These are phyloP conservation scores for Drosophila kanekoi DNA, from an alignment of 2,888 invertebrate genomes.

Conservation along the genomic window DNA sequence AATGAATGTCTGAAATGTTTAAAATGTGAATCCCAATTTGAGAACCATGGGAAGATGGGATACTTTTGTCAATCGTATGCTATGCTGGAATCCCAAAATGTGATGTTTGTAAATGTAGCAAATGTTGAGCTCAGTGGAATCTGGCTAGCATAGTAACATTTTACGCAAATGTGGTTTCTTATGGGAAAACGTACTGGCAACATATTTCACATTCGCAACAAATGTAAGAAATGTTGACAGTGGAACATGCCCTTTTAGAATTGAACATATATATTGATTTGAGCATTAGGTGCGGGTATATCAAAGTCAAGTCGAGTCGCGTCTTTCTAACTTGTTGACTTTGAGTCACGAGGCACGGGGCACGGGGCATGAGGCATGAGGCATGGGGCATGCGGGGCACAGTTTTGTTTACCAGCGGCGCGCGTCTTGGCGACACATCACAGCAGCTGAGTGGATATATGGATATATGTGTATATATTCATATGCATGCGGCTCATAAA, in stretches of 20 bases:
- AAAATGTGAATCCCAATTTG: no score
- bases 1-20: no score
- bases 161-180: no score
- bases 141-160: no score
- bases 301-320: conserved; percentile 23
- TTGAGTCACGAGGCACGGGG: conserved; percentile 15
- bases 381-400: conserved; percentile 8
- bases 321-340: conserved; percentile 46
- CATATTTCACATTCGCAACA: no score
- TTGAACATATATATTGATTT: not conserved
- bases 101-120: no score
- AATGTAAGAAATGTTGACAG: no score
- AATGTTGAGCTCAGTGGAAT: no score
- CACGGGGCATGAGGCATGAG: conserved; percentile 27
- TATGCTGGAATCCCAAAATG: no score
- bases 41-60: no score
- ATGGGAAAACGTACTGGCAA: no score
- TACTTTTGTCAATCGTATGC: no score
- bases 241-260: not conserved
- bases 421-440: conserved; percentile 59
- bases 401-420: conserved; percentile 39
- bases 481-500: conserved; percentile 11
- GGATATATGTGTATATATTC: conserved; percentile 2
- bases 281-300: conserved; percentile 27
- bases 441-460: conserved; percentile 40